Evolutionary conservation across 2,797 vertebrate species (phyloP).

Genomic region (Telmatherina bonti): DNA sequence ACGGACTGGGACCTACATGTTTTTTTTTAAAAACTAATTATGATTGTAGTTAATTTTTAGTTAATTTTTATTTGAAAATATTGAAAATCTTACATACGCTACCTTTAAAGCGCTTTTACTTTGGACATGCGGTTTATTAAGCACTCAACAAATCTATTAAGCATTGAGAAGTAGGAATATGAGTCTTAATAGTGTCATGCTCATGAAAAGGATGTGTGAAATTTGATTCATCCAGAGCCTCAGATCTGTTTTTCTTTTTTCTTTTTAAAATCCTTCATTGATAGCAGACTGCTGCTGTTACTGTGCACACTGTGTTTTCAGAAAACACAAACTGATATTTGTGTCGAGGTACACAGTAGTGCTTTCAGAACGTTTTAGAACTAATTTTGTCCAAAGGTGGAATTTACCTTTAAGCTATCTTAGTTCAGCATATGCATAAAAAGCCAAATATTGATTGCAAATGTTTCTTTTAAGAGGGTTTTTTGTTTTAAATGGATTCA

Average conservation of each 20-base stretch:
- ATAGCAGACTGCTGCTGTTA: no score
- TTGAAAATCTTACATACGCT: no score
- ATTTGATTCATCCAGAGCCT: background rate
- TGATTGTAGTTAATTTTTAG: no score
- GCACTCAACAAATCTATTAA: background rate
- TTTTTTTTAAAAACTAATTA: no score
- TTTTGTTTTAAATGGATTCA: background rate
- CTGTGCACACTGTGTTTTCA: no score
- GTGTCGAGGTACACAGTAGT: background rate
- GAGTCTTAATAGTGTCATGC: no score
- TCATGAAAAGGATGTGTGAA: background rate
- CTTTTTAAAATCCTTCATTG: background rate
- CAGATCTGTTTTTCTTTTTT: background rate
- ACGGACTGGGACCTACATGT: no score
- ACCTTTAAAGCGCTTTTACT: background rate
- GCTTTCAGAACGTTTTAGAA: background rate
- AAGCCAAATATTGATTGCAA: background rate
- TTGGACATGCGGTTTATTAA: background rate
- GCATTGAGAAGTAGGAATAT: no score
- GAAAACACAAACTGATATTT: background rate
- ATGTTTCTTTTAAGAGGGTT: background rate
- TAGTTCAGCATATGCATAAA: background rate
- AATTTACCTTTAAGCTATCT: background rate
- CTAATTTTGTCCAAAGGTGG: background rate
- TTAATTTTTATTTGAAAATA: no score